phyloP scores from a whole-genome alignment of 2,888 invertebrate genomes.

The Nemotelus pantherinus region DNA sequence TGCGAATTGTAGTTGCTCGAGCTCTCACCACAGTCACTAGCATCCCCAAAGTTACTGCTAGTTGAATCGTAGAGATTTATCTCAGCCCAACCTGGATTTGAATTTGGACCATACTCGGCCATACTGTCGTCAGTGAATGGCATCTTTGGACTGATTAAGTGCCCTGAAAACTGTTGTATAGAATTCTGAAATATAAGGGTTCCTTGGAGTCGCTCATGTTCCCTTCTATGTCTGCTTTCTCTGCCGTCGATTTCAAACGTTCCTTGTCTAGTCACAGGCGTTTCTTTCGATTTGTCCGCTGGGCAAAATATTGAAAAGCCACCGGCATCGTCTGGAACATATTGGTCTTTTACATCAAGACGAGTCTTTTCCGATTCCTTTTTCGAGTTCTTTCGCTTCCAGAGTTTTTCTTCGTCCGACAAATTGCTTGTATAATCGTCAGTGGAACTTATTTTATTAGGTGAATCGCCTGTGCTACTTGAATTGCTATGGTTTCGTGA shows the following conservation, averaged over 20 bases:
- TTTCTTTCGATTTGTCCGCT: constrained; percentile 25
- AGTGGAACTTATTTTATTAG: constrained; percentile 52
- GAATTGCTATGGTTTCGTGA: constrained; percentile 24
- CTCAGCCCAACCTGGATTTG: constrained; percentile 8
- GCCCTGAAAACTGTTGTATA: constrained; percentile 72
- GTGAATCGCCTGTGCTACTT: constrained; percentile 57
- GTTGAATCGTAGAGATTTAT: constrained; percentile 29
- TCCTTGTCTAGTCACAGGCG: constrained; percentile 18
- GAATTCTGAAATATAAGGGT: constrained; percentile 70
- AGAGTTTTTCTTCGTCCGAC: constrained; percentile 62
- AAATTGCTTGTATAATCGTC: constrained; percentile 58
- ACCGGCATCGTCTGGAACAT: constrained; percentile 47
- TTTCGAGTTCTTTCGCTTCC: constrained; percentile 57
- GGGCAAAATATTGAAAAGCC: constrained; percentile 30
- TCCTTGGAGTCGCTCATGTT: constrained; percentile 70
- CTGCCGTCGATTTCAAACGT: constrained; percentile 54
- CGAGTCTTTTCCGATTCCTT: constrained; percentile 39
- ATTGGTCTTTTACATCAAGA: constrained; percentile 53
- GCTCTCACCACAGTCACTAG: constrained; percentile 44
- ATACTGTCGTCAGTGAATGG: constrained; percentile 53
- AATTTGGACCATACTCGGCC: constrained; percentile 14
- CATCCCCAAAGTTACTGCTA: constrained; percentile 47
- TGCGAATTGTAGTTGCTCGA: constrained; percentile 43
- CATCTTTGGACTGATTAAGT: constrained; percentile 62
- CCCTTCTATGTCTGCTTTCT: constrained; percentile 64